Evolutionary conservation across 2,888 invertebrate species (phyloP).

Genomic region (Hirtodrosophila cameraria): DNA sequence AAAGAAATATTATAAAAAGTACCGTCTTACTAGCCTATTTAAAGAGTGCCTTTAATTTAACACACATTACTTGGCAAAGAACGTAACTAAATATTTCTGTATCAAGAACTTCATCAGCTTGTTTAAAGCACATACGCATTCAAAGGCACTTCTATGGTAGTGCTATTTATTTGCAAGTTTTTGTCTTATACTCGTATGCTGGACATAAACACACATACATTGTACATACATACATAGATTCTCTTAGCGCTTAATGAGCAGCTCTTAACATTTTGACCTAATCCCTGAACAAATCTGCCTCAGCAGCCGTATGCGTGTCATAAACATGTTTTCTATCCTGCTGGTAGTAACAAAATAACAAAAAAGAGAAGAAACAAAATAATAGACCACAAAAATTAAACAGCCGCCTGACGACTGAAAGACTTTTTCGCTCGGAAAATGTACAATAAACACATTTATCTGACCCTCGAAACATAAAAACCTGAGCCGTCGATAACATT

Average conservation of each 20-base stretch:
- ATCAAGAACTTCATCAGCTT: slow-evolving; percentile 51
- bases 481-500: slow-evolving; percentile 77
- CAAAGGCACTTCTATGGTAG: not conserved
- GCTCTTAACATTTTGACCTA: slow-evolving; percentile 67
- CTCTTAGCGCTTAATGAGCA: slow-evolving; percentile 65
- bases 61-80: not conserved
- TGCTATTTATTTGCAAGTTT: slow-evolving; percentile 23
- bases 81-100: slow-evolving; percentile 17
- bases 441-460: slow-evolving; percentile 77
- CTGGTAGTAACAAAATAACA: slow-evolving; percentile 31
- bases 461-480: slow-evolving; percentile 74
- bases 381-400: slow-evolving; percentile 72
- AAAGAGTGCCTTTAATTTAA: not conserved
- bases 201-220: slow-evolving; percentile 42
- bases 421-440: slow-evolving; percentile 44
- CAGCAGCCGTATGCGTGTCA: slow-evolving; percentile 62
- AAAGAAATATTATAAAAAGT: too few relatives aligned
- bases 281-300: slow-evolving; percentile 73
- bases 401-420: slow-evolving; percentile 43
- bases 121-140: slow-evolving; percentile 29
- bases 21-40: not conserved
- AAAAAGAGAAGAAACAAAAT: slow-evolving; percentile 23
- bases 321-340: slow-evolving; percentile 65
- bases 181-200: slow-evolving; percentile 12
- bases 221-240: slow-evolving; percentile 32